Evolutionary conservation across 2,113 vertebrate species (phyloP).

Genomic region (Monarcha castaneiventris): DNA sequence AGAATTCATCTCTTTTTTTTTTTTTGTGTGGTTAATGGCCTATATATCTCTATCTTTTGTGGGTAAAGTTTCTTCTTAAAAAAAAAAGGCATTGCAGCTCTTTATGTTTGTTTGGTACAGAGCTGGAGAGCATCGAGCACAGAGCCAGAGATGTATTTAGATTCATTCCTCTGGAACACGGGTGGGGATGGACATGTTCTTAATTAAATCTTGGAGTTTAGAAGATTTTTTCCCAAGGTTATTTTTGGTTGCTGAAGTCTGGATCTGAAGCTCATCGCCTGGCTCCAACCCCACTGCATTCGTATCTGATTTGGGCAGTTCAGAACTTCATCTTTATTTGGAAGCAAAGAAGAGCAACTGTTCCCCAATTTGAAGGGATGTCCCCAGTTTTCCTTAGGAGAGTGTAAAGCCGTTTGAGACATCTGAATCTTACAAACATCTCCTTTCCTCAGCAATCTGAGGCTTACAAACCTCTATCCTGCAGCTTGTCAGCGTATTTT

Average conservation of each 20-base stretch:
- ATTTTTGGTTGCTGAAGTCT: conserved; percentile 54
- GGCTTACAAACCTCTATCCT: fast-evolving
- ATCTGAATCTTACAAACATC: neutral
- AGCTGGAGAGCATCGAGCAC: neutral
- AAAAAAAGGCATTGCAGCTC: neutral
- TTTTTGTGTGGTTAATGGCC: neutral
- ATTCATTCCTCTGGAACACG: neutral
- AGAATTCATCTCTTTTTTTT: neutral
- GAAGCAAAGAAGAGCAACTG: neutral
- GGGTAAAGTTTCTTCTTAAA: neutral
- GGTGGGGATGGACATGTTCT: conserved; percentile 25
- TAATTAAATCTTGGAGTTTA: conserved; percentile 38
- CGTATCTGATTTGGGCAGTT: neutral
- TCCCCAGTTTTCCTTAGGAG: neutral
- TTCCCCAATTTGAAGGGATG: neutral
- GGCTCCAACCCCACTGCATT: neutral
- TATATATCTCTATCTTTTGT: neutral
- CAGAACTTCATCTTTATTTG: neutral
- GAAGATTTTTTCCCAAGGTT: conserved; percentile 59
- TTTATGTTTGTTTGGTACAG: neutral
- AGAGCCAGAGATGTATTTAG: neutral
- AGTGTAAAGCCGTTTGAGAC: neutral
- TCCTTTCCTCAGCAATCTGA: neutral
- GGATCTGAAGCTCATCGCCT: neutral
- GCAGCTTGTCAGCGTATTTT: neutral